Base-by-base conservation (phyloP, 1,140 invertebrate species). In the Fopius arisanus region DNA sequence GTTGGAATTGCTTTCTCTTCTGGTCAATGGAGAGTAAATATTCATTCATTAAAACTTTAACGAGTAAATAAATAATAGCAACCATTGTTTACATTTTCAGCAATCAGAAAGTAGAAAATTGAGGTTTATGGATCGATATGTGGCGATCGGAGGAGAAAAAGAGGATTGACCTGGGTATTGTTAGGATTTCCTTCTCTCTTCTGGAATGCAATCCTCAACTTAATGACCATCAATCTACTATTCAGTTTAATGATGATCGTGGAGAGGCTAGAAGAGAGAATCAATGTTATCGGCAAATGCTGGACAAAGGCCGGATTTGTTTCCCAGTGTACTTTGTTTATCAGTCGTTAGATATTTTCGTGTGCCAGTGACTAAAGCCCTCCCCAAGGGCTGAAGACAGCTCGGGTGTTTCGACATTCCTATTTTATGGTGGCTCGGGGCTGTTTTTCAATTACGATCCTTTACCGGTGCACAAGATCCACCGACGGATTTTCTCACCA, bases 401-500 rank as follows among this genome's bases (percentile, higher is more conserved):
- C 70, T n/a, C 62, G 43, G 54, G 67, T 62, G 63, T 26, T 67
- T 59, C 75, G 70, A 77, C 79, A 81, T 63, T 67, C 65, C 77
- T 77, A 72, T 71, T 81, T 82, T 80, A 81, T 76, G 65, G 59
- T 41, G 63, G 75, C 62, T 77, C 67, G 72, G 75, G 66, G 76
- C 79, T 77, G 79, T 79, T 80, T 79, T 78, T 80, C 81, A 81
- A 81, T 83, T 81, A 68, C 67, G 41, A 75, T 78, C 68, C 76
- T 70, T 21, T 66, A 33, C 62, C 31, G 48, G 21, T 9, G 67
- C 29, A 69, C 19, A 65, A 41, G 21, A 43, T 62, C 33, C 59
- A 74, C 67, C 37, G 48, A 23, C 63, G 73, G 73, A 74, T 75
- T 75, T 71, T 71, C 63, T 26, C 40, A 26, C 48, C 16, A 41